Base-by-base conservation (phyloP, 2,888 invertebrate genomes). In the Brassicogethes aeneus region DNA sequence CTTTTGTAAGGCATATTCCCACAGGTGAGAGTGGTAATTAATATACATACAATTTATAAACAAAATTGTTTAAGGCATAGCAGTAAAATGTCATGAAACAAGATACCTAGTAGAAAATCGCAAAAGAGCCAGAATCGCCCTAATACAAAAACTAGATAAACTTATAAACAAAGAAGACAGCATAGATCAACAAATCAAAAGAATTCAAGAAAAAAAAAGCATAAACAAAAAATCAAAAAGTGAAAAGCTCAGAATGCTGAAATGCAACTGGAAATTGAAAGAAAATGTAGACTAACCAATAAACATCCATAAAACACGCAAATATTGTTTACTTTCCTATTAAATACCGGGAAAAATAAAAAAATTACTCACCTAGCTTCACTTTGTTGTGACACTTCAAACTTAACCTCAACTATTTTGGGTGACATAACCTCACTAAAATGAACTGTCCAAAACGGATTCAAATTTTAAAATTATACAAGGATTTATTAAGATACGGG, bases 401-500 rank as follows among this genome's bases (percentile, higher is more conserved):
- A 23, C 10, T 23, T 23, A 23, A 23, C 23, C 23, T 23, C 23
- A 23, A 23, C 23, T 10, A 23, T 23, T 23, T 5, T 23, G 23
- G 23, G 23, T 23, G 5, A 10, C 10, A 23, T 10, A 5, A 23
- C 23, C 5, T 23, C 5, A 23, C 10, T 23, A 23, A 7, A 7
- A 32, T 32, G 32, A 8, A 32, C 13, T 12, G 12, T 32, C 41
- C 51, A 35, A 50, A 42, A 49, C 17, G 35, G 31, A 40, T 15
- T 30, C 72, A 85, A 61, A 71, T 89, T 47, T 66, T 92, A 37
- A 73, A 70, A 51, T 73, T 94, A 29, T 95, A 93, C 61, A 87
- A 84, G 66, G 77, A 82, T 61, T 70, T 90, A 43, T 67, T 93
- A 43, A 70, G 80, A 23, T 93, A 92, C 71, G 86, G 91, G 1